Base-by-base conservation (phyloP, 1,140 invertebrate genomes). In the Penaeus japonicus region DNA sequence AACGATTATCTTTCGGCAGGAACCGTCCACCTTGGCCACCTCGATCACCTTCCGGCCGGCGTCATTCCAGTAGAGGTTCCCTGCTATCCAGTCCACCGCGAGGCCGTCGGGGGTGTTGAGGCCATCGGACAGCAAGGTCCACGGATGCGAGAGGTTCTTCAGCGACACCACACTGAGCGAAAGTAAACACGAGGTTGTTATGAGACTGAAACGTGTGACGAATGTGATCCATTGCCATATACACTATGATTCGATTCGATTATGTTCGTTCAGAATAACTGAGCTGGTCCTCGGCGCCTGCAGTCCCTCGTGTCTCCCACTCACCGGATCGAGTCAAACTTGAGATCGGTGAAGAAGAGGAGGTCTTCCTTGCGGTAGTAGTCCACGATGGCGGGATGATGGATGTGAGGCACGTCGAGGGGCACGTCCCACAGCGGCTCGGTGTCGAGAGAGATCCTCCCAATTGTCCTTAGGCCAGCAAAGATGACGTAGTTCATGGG, bases 41-140 rank as follows among this genome's bases (percentile, higher is more conserved):
- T 99, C 98, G 86, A 99, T 98, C 62, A 96, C 94, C 78, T 97
- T 96, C 0, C 95, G 95, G 5, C 95, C 94, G 3, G 96, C 96
- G 93, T 99, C 99, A 0, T 97, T 97, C 97, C 98, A 99, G 92
- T 98, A 99, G n/a, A 99, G 95, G 93, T 99, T 99, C 77, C 97
- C 94, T 0, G 95, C 96, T 2, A 98, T 93, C 97, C 97, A 97
- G 93, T 99, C 99, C 77, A 99, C 95, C 0, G 98, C 98, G 89
- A 99, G 92, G 54, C 96, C 95, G 92, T 98, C 97, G 0, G 97
- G 96, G 92, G 96, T 95, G 30, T 84, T 59, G 83, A 89, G 84
- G 24, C 73, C 82, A 24, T 55, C 30, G n/a, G 83, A 39, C 17
- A 89, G 27, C 32, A 90, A n/a, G 27, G 82, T 85, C 84, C 85